Evolutionary conservation across 2,113 vertebrate genomes (phyloP), one percentile per base, ranked within the genome.

Genomic region (Percopsis transmontana): DNA sequence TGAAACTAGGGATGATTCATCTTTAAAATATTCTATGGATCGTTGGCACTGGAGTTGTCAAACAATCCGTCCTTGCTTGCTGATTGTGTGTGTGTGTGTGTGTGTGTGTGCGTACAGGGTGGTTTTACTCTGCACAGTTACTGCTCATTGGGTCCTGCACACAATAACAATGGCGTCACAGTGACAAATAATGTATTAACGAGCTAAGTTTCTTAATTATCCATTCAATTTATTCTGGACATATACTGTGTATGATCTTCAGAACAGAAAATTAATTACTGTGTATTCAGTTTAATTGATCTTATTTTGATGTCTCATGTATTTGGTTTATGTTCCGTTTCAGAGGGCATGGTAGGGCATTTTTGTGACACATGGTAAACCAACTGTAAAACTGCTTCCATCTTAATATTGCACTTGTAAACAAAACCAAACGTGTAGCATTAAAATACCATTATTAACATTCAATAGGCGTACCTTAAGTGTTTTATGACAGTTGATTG

Each of bases 401-500:
- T 76, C 40, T 24, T n/a, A 58, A 72, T 70, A 42, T 8, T 24
- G 56, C 50, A 44, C 56, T 59, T 42, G 16, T 60, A 76, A 80
- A 84, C 59, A 66, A 70, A 82, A 58, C 42, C 38, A 38, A 27
- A 51, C 18, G 62, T 60, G 65, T 48, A 53, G 48, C 62, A 12
- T 16, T 75, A 72, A 67, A 67, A 60, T 21, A 39, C n/a, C 63
- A 68, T 82, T 59, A 85, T 78, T 81, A 81, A 80, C 27, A 33
- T 33, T 33, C 27, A 83, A 69, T 10, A 1, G 47, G 42, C 24
- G 41, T 21, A 52, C 56, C 51, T 19, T 5, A 13, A 57, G 55
- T 56, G 53, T 69, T 80, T 88, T 74, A 76, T 75, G 67, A 60
- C 23, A 71, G 65, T 38, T 41, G 14, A 39, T 53, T 16, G 50